A percentile compares a stretch with the other conserved stretches of the same genome.
Conservation (phyloP, 2,113 vertebrate genomes). For the Pangasianodon hypophthalmus region DNA sequence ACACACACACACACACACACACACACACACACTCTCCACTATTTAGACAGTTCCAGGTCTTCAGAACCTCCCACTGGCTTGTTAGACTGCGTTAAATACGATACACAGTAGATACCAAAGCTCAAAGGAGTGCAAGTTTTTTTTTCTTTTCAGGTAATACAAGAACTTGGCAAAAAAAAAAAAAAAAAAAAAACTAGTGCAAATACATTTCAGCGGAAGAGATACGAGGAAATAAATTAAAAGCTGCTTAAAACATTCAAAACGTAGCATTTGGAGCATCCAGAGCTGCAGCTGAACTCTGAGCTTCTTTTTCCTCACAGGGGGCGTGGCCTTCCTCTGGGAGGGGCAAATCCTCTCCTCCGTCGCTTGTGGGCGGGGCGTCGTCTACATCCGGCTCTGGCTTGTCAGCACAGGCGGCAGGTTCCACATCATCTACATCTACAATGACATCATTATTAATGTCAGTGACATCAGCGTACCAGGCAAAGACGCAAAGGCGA, state of each 20-base stretch:
- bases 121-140: neutral
- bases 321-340: constrained; percentile 5
- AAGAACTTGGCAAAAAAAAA: neutral
- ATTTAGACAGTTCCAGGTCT: neutral
- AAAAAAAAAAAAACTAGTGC: constrained; percentile 24
- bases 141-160: constrained; percentile 9
- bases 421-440: constrained; percentile 51
- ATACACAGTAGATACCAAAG: neutral
- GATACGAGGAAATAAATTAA: constrained; percentile 13
- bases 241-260: neutral
- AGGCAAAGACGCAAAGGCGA: neutral
- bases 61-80: neutral
- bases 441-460: constrained; percentile 21
- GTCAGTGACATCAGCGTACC: neutral
- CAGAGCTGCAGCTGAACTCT: constrained; percentile 12
- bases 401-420: neutral
- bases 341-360: neutral
- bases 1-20: constrained; percentile 2
- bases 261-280: constrained; percentile 1
- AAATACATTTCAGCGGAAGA: constrained; percentile 31
- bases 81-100: neutral
- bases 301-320: neutral
- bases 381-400: neutral
- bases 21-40: neutral
- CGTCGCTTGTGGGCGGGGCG: neutral